Base-by-base conservation (phyloP, 2,797 vertebrate species). In the Microcaecilia unicolor region DNA sequence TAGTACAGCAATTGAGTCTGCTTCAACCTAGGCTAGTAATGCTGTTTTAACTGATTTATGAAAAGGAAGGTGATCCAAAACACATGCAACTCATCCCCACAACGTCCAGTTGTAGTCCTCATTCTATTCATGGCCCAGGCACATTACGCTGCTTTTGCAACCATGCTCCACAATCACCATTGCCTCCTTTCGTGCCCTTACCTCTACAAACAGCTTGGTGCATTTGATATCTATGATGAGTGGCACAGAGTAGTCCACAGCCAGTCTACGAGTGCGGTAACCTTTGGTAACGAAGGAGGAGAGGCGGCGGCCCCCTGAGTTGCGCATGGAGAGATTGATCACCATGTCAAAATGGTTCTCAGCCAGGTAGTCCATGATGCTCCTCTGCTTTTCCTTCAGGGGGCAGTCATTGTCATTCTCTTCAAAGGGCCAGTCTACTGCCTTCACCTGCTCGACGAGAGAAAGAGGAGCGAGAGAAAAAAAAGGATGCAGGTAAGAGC, bases 211-310 rank as follows among this genome's bases (percentile, higher is more conserved):
- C 15, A 99, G 86, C 59, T 99, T 99, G 24, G 94, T 98, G 80
- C 95, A 99, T 58, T 99, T 99, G 73, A 99, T 99, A 40, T 99
- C 95, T 0, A 95, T 98, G 70, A 99, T 99, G 60, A 99, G 91
- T 0, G 95, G 95, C 23, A 99, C 95, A 0, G 95, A 97, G 74
- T 90, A 98, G 67, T 99, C 95, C 0, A 98, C 82, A 0, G 95
- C 95, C 85, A 95, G 82, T 10, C 95, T 91, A 2, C 95, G 83
- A 0, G 95, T 97, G 17, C 92, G 77, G 80, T 99, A 99, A 6
- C 95, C 95, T 62, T 93, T 94, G 46, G 93, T 98, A 64, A 99
- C 91, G 0, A 99, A 98, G 31, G 95, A 99, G 25, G 95, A 99
- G 25, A 99, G 85, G 0, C 92, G 74, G 7, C 93, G 87, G 0